Conservation (phyloP, 1,140 invertebrate genomes). For the Drosophila sulfurigaster region DNA sequence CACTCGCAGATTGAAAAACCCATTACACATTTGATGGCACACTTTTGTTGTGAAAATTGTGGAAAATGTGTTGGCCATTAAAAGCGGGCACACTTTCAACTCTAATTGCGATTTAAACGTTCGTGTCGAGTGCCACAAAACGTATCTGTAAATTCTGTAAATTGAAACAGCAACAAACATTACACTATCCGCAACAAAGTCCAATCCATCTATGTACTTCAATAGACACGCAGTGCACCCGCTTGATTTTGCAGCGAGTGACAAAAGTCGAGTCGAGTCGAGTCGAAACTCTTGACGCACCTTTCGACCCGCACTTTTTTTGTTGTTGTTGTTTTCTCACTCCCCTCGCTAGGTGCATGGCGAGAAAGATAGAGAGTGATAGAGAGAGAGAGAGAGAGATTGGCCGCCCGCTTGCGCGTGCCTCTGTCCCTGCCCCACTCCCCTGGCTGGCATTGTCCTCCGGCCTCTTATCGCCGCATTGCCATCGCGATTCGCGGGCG, state of each 20-base stretch:
- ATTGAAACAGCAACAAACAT: constrained; percentile 34
- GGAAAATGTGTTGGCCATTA: constrained; percentile 21
- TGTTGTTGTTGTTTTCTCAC: background rate
- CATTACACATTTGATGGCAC: constrained; percentile 66
- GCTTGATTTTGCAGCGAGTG: constrained; percentile 66
- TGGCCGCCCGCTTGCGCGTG: constrained; percentile 62
- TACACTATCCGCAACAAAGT: too few species aligned
- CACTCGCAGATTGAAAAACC: constrained; percentile 33
- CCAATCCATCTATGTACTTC: too few species aligned
- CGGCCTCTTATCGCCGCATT: constrained; percentile 45
- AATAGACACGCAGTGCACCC: constrained; percentile 36
- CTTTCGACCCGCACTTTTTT: constrained; percentile 74
- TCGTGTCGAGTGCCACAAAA: constrained; percentile 69
- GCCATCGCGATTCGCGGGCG: constrained; percentile 18
- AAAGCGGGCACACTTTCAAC: constrained; percentile 65
- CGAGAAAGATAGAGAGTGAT: background rate
- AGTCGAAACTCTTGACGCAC: constrained; percentile 51
- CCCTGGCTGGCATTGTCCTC: background rate
- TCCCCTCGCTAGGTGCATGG: background rate
- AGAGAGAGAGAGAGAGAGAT: background rate
- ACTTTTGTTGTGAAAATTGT: constrained; percentile 24
- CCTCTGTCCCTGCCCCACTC: constrained; percentile 13
- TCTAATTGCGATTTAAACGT: constrained; percentile 77
- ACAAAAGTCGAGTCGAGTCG: constrained; percentile 63
- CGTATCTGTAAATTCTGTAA: constrained; percentile 42